These are phyloP conservation scores for Nemoura dubitans DNA, from an alignment of 2,888 invertebrate species.

Conservation along the genomic window DNA sequence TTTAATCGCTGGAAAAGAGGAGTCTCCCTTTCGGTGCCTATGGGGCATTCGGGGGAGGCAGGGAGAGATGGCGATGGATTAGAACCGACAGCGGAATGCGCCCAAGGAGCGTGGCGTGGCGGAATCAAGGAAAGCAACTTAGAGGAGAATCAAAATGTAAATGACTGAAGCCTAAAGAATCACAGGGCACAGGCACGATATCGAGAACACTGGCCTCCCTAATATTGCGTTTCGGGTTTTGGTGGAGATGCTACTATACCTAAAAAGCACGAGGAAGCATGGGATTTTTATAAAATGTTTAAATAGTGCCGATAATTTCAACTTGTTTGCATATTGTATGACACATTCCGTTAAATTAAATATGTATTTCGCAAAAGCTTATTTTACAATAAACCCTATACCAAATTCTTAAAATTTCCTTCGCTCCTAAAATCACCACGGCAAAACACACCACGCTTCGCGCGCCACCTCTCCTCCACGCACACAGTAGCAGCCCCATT, in stretches of 20 bases:
- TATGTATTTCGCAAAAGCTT: slow-evolving; percentile 1
- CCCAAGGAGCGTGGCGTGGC: background rate
- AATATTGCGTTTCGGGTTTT: background rate
- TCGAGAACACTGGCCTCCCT: background rate
- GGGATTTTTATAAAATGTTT: background rate
- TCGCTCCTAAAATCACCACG: background rate
- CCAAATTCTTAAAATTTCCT: slow-evolving; percentile 30
- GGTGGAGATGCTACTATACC: too few relatives aligned
- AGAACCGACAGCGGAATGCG: slow-evolving; percentile 45
- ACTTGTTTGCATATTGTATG: background rate
- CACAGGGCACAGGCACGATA: slow-evolving; percentile 17
- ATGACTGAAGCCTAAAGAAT: slow-evolving; percentile 32
- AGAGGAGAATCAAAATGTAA: slow-evolving; percentile 39
- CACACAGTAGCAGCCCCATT: slow-evolving; percentile 55
- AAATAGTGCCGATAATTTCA: background rate
- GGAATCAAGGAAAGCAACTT: slow-evolving; percentile 31
- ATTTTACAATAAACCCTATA: background rate
- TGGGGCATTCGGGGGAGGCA: slow-evolving; percentile 20
- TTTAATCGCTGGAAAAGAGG: slow-evolving; percentile 59
- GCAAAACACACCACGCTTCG: background rate
- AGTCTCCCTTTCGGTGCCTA: slow-evolving; percentile 46
- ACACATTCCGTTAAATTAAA: background rate
- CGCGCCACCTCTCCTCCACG: background rate
- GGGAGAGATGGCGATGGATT: slow-evolving; percentile 43
- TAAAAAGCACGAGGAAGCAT: background rate